Conservation (phyloP, 2,888 invertebrate genomes). For the Ferrisia virgata region DNA sequence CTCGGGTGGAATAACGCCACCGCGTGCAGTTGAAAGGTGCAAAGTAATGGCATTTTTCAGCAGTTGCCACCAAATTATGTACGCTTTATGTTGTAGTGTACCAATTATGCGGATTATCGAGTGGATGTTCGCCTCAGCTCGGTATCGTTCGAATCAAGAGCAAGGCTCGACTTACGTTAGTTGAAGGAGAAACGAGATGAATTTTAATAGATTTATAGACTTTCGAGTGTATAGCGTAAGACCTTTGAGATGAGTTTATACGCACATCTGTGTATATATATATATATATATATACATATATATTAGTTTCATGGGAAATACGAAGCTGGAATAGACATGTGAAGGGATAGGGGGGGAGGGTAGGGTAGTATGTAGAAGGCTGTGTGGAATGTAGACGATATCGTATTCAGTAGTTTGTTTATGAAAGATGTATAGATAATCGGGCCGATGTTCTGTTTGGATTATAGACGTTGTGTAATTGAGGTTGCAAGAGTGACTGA, state of each 20-base stretch:
- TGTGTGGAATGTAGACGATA: background rate
- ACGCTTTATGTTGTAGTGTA: no score
- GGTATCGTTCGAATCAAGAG: background rate
- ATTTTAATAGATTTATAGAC: background rate
- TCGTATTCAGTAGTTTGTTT: background rate
- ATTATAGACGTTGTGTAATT: no score
- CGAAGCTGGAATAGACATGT: background rate
- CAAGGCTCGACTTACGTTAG: no score
- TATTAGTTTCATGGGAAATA: background rate
- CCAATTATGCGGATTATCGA: background rate
- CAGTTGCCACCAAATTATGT: background rate
- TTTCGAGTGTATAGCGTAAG: background rate
- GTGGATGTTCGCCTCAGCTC: background rate
- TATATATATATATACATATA: no score
- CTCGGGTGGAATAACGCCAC: background rate
- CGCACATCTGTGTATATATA: no score
- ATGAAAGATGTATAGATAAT: background rate
- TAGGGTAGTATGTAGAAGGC: background rate
- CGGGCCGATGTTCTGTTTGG: background rate
- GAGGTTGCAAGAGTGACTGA: no score
- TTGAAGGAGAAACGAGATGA: background rate
- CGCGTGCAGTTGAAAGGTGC: background rate
- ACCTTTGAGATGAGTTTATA: no score
- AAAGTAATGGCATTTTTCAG: background rate
- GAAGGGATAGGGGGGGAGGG: background rate